Conservation (phyloP, 2,797 vertebrate genomes). For the Apogon talboti region DNA sequence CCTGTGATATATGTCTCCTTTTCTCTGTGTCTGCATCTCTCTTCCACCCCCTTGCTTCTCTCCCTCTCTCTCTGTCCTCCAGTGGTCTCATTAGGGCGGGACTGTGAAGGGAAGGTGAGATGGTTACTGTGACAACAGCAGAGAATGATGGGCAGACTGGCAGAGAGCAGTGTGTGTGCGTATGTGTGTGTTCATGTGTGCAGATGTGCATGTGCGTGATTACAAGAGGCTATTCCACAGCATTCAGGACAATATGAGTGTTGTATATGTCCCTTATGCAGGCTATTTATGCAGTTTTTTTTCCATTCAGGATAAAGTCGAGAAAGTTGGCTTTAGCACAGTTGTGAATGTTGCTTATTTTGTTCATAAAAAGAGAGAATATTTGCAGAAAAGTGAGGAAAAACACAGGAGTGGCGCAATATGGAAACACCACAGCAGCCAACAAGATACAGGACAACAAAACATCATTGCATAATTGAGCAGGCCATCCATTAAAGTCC, state of each 20-base stretch:
- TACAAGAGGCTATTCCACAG: conserved; percentile 26
- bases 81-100: conserved; percentile 83
- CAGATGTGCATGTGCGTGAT: conserved; percentile 29
- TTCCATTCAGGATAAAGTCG: conserved; percentile 12
- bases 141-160: conserved; percentile 71
- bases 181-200: conserved; percentile 1
- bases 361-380: conserved; percentile 10
- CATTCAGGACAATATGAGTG: conserved; percentile 36
- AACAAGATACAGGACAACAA: conserved; percentile 45
- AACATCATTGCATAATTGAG: conserved; percentile 75
- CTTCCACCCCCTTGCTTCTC: conserved; percentile 60
- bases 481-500: conserved; percentile 70
- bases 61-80: conserved; percentile 66
- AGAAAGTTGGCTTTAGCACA: conserved; percentile 20
- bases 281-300: conserved; percentile 25
- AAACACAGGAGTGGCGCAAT: conserved; percentile 3
- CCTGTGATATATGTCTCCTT: conserved; percentile 71
- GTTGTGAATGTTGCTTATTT: conserved; percentile 31
- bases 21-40: conserved; percentile 67
- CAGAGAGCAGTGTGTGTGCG: conserved; percentile 39
- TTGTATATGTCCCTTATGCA: conserved; percentile 11
- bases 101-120: conserved; percentile 84
- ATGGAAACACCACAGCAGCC: conserved; percentile 27
- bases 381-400: conserved; percentile 17
- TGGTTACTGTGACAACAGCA: conserved; percentile 86